A percentile compares a stretch with the other conserved stretches of the same genome.
Conservation (phyloP, 2,888 invertebrate species). For the Nephrotoma flavescens region DNA sequence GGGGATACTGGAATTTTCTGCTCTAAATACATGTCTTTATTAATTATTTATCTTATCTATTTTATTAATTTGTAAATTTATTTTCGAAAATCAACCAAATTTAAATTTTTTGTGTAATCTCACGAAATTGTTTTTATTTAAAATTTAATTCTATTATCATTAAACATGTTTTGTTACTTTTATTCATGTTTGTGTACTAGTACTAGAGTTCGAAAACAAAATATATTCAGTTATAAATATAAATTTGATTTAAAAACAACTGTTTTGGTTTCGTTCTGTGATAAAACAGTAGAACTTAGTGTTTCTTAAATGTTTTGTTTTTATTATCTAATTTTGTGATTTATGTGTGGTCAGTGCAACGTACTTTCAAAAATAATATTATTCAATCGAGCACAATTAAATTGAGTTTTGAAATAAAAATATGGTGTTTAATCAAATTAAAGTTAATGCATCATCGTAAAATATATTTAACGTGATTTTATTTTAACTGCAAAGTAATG, state of each 20-base stretch:
- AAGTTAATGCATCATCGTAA: neutral
- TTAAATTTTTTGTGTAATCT: neutral
- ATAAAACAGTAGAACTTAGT: neutral
- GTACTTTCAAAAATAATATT: neutral
- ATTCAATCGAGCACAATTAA: neutral
- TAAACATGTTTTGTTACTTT: neutral
- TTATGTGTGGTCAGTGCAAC: neutral
- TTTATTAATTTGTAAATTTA: neutral
- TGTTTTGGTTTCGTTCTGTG: neutral
- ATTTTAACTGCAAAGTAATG: neutral
- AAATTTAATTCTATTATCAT: neutral
- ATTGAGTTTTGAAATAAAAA: neutral
- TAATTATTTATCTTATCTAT: neutral
- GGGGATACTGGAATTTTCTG: neutral
- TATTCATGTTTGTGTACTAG: neutral
- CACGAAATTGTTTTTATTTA: neutral
- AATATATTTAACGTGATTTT: neutral
- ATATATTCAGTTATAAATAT: neutral
- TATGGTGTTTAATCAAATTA: neutral
- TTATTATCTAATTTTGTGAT: neutral
- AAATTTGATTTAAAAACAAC: neutral
- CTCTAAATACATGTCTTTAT: neutral
- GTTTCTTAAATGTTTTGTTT: neutral
- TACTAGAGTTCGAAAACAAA: neutral
- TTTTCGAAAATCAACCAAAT: neutral